Evolutionary conservation across 1,140 invertebrate genomes (phyloP).

Genomic region (Globodera rostochiensis): DNA sequence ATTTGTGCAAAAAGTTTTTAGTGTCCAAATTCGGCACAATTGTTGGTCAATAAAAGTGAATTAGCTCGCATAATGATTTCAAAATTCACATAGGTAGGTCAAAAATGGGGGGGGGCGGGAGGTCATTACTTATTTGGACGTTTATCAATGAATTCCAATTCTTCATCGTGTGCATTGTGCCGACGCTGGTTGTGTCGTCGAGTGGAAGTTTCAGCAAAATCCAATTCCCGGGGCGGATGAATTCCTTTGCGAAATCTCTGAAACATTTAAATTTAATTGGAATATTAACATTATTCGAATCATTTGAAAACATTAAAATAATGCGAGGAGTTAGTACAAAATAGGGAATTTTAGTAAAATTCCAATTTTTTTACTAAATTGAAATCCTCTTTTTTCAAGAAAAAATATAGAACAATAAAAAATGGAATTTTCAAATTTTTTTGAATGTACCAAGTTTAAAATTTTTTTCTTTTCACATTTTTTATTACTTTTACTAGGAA

Average conservation of each 20-base stretch:
- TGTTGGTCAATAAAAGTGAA: no score
- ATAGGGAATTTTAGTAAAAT: not conserved
- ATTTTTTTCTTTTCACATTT: no score
- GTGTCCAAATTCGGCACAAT: no score
- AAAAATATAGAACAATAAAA: no score
- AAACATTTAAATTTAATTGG: conserved; percentile 4
- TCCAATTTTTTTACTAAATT: conserved; percentile 14
- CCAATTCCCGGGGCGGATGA: conserved; percentile 36
- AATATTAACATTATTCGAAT: not conserved
- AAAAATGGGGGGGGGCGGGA: no score
- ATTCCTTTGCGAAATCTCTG: conserved; percentile 44
- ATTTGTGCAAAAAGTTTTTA: no score
- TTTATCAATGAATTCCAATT: conserved; percentile 2
- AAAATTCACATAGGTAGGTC: no score
- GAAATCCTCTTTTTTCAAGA: no score
- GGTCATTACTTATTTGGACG: not conserved
- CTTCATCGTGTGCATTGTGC: not conserved
- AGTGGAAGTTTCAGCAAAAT: not conserved
- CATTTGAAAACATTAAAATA: conserved; percentile 2
- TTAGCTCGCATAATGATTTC: no score
- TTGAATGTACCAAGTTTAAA: no score
- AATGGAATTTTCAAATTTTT: not conserved
- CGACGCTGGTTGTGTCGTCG: not conserved
- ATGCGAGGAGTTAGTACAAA: not conserved
- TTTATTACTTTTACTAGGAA: not conserved